Evolutionary conservation across 1,140 invertebrate species (phyloP).

Genomic region (Helicorthomorpha holstii): DNA sequence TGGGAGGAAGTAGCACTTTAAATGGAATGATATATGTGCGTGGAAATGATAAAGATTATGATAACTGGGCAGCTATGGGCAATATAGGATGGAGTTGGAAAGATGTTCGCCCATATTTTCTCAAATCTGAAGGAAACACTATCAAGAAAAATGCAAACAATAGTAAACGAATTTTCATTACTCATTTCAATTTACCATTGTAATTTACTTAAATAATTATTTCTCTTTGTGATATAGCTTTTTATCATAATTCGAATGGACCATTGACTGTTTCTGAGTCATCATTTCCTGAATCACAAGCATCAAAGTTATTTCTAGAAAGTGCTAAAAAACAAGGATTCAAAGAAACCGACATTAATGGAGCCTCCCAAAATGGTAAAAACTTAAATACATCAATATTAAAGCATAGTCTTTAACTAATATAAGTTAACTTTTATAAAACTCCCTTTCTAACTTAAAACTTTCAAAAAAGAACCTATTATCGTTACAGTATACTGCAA

Average conservation of each 20-base stretch:
- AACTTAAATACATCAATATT: too few relatives aligned
- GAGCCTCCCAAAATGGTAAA: not conserved
- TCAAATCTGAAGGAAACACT: constrained; percentile 50
- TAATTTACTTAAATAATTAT: not conserved
- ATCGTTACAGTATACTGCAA: too few relatives aligned
- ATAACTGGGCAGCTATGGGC: constrained; percentile 48
- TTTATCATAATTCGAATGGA: not conserved
- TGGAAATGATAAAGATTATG: constrained; percentile 72
- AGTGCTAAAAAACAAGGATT: not conserved
- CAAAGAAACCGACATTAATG: not conserved
- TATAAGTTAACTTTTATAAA: too few relatives aligned
- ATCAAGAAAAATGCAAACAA: not conserved
- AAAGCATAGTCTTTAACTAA: too few relatives aligned
- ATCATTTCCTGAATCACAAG: not conserved
- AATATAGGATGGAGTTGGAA: constrained; percentile 35
- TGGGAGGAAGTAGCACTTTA: constrained; percentile 51
- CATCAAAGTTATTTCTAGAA: not conserved
- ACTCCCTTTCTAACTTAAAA: too few relatives aligned
- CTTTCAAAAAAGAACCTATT: too few relatives aligned
- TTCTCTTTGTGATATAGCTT: not conserved
- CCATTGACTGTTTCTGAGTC: not conserved
- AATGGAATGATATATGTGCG: constrained; percentile 81
- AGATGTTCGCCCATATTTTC: constrained; percentile 49
- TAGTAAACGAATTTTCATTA: not conserved
- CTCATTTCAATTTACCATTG: not conserved